A percentile compares a stretch with the other conserved stretches of the same genome.
phyloP scores from a whole-genome alignment of 2,113 vertebrate species.

The Lucifuga dentata region DNA sequence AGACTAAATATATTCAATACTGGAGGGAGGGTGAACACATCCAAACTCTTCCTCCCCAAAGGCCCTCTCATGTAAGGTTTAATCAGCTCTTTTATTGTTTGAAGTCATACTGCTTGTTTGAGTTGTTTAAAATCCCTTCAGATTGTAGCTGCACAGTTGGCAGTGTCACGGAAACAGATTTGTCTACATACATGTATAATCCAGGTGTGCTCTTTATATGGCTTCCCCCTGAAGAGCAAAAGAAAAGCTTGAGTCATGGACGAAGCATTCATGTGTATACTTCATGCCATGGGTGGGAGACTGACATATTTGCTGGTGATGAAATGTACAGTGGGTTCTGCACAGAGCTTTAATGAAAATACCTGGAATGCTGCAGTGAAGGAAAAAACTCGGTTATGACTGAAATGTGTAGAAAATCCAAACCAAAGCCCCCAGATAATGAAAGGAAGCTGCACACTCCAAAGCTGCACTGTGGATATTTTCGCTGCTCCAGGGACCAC shows the following conservation, averaged over 20 bases:
- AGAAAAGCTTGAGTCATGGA: constrained; percentile 30
- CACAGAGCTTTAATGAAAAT: too few species aligned
- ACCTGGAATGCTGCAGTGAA: too few species aligned
- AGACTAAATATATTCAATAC: constrained; percentile 77
- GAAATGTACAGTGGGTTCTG: not conserved
- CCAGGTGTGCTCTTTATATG: constrained; percentile 42
- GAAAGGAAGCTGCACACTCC: too few species aligned
- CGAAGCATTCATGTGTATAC: constrained; percentile 10
- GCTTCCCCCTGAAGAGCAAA: constrained; percentile 35
- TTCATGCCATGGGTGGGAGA: constrained; percentile 9
- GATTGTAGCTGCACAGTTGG: constrained; percentile 55
- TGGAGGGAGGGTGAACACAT: constrained; percentile 77
- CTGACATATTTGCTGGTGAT: not conserved
- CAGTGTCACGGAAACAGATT: constrained; percentile 55
- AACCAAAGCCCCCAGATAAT: too few species aligned
- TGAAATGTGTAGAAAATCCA: too few species aligned
- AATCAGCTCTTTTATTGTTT: constrained; percentile 81
- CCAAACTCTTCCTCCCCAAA: constrained; percentile 73
- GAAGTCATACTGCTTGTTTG: constrained; percentile 75
- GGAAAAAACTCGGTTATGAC: too few species aligned
- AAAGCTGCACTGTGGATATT: too few species aligned
- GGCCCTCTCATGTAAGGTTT: constrained; percentile 74
- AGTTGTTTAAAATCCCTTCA: constrained; percentile 76
- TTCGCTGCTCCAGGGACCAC: too few species aligned
- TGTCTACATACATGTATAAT: constrained; percentile 40